Evolutionary conservation across 2,797 vertebrate species (phyloP).

Genomic region (Chelidonichthys spinosus): DNA sequence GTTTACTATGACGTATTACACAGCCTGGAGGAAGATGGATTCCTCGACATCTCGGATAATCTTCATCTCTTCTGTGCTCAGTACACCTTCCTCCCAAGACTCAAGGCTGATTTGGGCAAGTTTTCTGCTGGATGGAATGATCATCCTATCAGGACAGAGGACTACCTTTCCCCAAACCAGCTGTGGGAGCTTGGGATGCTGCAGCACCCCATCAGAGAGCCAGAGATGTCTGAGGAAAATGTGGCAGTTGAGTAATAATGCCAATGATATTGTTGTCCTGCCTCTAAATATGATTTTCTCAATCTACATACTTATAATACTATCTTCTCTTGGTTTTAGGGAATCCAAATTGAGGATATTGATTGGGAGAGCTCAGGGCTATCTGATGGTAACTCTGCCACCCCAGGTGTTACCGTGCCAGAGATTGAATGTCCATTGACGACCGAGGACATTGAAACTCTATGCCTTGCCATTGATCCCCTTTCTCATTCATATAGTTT

Average conservation of each 20-base stretch:
- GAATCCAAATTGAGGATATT: slow-evolving; percentile 10
- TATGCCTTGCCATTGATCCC: slow-evolving; percentile 22
- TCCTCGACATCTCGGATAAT: slow-evolving; percentile 20
- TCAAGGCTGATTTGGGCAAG: too few species aligned
- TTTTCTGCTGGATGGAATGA: too few species aligned
- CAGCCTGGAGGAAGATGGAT: slow-evolving; percentile 36
- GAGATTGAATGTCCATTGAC: not conserved
- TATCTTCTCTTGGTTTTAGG: slow-evolving; percentile 18
- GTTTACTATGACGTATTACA: slow-evolving; percentile 3
- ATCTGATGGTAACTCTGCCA: not conserved
- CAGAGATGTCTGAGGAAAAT: slow-evolving; percentile 4
- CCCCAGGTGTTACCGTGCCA: slow-evolving; percentile 13
- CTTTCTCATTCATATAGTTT: slow-evolving; percentile 4
- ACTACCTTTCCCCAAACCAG: not conserved
- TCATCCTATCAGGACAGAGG: too few species aligned
- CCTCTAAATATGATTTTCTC: not conserved
- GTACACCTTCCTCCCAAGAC: too few species aligned
- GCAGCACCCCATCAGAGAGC: not conserved
- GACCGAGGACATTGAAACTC: slow-evolving; percentile 23
- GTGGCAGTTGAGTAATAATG: slow-evolving; percentile 11
- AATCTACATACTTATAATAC: slow-evolving; percentile 1
- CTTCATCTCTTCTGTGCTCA: slow-evolving; percentile 24
- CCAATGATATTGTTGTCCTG: not conserved
- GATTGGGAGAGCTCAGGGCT: slow-evolving; percentile 15
- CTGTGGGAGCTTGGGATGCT: not conserved